Conservation (phyloP, 2,113 vertebrate species). For the Toxotes chatareus region DNA sequence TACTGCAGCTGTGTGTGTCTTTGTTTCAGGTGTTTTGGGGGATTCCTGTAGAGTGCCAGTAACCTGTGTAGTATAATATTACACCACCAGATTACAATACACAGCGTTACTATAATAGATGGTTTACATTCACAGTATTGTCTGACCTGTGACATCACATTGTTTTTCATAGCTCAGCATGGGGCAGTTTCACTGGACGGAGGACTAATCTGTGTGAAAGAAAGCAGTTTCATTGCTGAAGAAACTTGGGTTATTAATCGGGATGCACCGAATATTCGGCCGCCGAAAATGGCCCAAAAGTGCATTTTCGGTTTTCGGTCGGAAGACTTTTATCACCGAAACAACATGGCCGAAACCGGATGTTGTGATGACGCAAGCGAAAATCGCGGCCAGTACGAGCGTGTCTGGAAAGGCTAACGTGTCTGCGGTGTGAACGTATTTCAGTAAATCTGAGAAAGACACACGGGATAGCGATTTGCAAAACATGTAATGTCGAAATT, state of each 20-base stretch:
- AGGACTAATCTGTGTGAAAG: neutral
- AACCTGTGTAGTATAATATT: neutral
- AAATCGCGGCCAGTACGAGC: no score
- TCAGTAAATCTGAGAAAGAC: no score
- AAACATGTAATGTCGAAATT: no score
- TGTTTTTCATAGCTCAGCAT: neutral
- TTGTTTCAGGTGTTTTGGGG: neutral
- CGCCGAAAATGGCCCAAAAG: no score
- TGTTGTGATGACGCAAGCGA: no score
- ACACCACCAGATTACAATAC: neutral
- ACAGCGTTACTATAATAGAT: neutral
- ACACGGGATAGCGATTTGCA: no score
- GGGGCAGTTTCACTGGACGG: neutral
- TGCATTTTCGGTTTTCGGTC: no score
- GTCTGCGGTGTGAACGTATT: no score
- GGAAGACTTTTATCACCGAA: no score
- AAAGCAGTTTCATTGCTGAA: neutral
- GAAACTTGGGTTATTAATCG: neutral
- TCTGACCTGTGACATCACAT: neutral
- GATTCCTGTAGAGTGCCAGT: neutral
- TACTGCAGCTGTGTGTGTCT: neutral
- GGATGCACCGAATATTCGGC: no score
- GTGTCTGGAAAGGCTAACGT: no score
- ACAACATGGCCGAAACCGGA: no score
- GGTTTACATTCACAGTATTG: neutral